Conservation (phyloP, 2,113 vertebrate genomes). For the Cheirogaleus medius region DNA sequence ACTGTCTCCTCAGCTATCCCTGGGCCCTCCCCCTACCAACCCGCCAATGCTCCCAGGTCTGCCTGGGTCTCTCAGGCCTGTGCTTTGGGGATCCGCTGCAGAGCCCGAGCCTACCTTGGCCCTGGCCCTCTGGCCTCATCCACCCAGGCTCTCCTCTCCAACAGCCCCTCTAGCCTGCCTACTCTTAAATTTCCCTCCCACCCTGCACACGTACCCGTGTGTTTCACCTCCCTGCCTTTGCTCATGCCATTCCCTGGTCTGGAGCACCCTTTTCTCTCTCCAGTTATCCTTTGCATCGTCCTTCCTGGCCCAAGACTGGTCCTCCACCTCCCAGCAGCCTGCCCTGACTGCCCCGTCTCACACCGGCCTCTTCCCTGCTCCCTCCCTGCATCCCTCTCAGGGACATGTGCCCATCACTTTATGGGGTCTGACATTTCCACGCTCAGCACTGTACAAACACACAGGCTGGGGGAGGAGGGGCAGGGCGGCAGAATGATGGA, state of each 20-base stretch:
- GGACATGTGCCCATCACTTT: neutral
- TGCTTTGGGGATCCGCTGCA: neutral
- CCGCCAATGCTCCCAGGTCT: neutral
- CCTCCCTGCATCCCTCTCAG: neutral
- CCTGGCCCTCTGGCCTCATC: neutral
- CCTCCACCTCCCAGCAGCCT: neutral
- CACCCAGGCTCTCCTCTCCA: neutral
- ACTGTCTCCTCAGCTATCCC: neutral
- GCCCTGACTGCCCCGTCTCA: neutral
- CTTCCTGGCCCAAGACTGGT: neutral
- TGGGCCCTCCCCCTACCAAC: too few species aligned
- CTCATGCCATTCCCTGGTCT: neutral
- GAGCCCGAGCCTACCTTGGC: neutral
- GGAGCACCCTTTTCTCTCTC: neutral
- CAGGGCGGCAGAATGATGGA: constrained; percentile 52
- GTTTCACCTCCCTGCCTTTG: neutral
- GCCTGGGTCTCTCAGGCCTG: neutral
- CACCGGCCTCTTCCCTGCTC: neutral
- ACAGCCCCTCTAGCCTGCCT: neutral
- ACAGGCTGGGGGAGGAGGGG: neutral
- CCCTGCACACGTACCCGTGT: too few species aligned
- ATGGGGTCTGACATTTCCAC: neutral
- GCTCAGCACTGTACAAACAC: neutral
- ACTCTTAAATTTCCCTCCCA: neutral
- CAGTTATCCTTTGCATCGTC: neutral